Evolutionary conservation across 2,888 invertebrate species (phyloP).

Genomic region (Folsomia manolachei): DNA sequence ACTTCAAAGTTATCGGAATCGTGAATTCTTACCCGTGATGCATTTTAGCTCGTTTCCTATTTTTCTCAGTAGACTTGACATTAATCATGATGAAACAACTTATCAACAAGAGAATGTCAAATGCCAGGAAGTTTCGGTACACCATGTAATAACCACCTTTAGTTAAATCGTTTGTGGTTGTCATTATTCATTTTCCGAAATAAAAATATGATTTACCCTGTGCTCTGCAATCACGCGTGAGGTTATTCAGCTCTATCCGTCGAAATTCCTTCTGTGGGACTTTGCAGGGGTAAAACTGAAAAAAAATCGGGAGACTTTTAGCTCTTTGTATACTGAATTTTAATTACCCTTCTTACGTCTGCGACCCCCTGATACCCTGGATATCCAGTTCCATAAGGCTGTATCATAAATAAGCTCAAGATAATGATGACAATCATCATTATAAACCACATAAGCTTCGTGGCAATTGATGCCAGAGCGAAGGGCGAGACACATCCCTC

Average conservation of each 20-base stretch:
- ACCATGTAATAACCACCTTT: constrained; percentile 41
- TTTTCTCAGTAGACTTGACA: constrained; percentile 23
- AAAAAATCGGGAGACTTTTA: too few relatives aligned
- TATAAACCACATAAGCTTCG: constrained; percentile 37
- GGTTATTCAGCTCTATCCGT: too few relatives aligned
- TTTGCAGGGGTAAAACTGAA: constrained; percentile 27
- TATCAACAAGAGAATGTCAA: constrained; percentile 19
- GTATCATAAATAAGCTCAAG: constrained; percentile 30
- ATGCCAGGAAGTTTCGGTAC: constrained; percentile 34
- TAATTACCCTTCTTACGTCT: too few relatives aligned
- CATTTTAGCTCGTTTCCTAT: constrained; percentile 21
- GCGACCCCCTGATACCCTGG: too few relatives aligned
- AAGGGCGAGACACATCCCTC: constrained; percentile 21
- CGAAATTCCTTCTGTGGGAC: background rate
- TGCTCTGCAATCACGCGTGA: too few relatives aligned
- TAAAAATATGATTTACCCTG: too few relatives aligned
- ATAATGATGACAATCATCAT: constrained; percentile 28
- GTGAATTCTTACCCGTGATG: constrained; percentile 32
- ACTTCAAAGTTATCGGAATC: background rate
- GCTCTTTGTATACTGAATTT: too few relatives aligned
- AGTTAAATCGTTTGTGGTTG: too few relatives aligned
- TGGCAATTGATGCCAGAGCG: constrained; percentile 31
- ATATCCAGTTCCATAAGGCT: too few relatives aligned
- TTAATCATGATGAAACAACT: constrained; percentile 27
- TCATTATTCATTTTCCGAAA: too few relatives aligned